A percentile compares a stretch with the other conserved stretches of the same genome.
Evolutionary conservation across 2,888 invertebrate species (phyloP).

Genomic region (Parnassius glacialis): DNA sequence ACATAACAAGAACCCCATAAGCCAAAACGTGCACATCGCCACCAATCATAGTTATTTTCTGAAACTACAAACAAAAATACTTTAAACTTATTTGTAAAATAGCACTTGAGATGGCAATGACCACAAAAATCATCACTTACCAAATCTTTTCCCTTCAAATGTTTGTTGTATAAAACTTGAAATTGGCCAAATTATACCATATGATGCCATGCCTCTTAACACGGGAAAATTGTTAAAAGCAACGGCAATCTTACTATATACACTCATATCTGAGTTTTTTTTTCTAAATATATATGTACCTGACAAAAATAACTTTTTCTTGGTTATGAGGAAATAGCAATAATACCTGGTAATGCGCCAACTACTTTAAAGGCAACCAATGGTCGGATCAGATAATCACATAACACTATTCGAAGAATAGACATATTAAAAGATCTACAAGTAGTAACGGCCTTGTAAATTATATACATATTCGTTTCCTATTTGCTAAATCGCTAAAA

Average conservation of each 20-base stretch:
- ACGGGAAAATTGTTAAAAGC: conserved; percentile 68
- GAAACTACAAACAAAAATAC: conserved; percentile 34
- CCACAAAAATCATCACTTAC: conserved; percentile 56
- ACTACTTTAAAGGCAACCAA: conserved; percentile 5
- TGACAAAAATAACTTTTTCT: conserved; percentile 25
- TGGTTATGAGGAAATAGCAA: conserved; percentile 18
- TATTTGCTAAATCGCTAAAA: too few relatives aligned
- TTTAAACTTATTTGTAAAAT: neutral
- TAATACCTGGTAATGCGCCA: conserved; percentile 18
- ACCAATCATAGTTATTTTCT: conserved; percentile 83
- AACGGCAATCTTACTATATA: conserved; percentile 53
- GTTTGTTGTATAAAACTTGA: conserved; percentile 88
- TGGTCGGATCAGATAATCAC: too few relatives aligned
- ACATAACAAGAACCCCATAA: conserved; percentile 90
- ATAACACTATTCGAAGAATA: too few relatives aligned
- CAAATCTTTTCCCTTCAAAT: conserved; percentile 82
- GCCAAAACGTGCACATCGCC: conserved; percentile 86
- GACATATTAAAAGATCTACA: too few relatives aligned
- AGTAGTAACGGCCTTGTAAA: too few relatives aligned
- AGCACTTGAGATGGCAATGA: neutral
- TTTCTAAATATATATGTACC: neutral
- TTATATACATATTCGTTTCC: too few relatives aligned
- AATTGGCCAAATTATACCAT: conserved; percentile 86
- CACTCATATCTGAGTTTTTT: conserved; percentile 43
- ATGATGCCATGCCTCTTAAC: conserved; percentile 84